Base-by-base conservation (phyloP, 2,113 vertebrate species). In the Ellobius talpinus region DNA sequence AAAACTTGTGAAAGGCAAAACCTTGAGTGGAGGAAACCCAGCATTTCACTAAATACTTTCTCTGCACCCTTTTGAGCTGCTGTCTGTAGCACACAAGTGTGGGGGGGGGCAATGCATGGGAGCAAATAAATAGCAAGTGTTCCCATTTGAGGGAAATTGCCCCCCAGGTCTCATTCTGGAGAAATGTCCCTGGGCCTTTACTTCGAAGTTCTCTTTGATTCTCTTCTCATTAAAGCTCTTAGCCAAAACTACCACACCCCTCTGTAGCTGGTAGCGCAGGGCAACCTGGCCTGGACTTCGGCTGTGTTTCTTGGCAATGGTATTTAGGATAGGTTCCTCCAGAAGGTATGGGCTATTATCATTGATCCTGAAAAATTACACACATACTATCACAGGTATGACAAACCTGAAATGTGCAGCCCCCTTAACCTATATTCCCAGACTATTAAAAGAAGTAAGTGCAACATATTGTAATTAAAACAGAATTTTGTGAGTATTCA, bases 201-300 rank as follows among this genome's bases (percentile, higher is more conserved):
- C 96, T 96, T 98, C 92, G 47, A 97, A 94, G 29, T 98, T 98
- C 72, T 98, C 93, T 65, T 81, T 9, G 0, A 14, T 97, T 0
- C 0, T 5, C 66, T 90, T 72, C 73, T 93, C 92, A 39, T 4
- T 97, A 95, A 98, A 91, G 65, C 97, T 98, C 95, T 97, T 98
- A 82, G 93, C 96, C 95, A 98, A 94, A 29, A 78, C 85, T 52
- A 39, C 88, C 45, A 84, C 2, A 0, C 96, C 97, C 79, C 91
- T 81, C 94, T 98, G 92, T 14, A 97, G 93, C 58, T 97, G 96
- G 73, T 98, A 70, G 3, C 0, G 0, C 77, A 96, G 88, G 17
- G 97, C 89, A 24, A 97, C 61, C 90, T 97, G 97, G 93, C 94
- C 97, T 24, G 96, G 55, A 0, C 36, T 92, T 86, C 91, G 39